phyloP scores from a whole-genome alignment of 1,140 invertebrate genomes.

The Zaprionus davidi region DNA sequence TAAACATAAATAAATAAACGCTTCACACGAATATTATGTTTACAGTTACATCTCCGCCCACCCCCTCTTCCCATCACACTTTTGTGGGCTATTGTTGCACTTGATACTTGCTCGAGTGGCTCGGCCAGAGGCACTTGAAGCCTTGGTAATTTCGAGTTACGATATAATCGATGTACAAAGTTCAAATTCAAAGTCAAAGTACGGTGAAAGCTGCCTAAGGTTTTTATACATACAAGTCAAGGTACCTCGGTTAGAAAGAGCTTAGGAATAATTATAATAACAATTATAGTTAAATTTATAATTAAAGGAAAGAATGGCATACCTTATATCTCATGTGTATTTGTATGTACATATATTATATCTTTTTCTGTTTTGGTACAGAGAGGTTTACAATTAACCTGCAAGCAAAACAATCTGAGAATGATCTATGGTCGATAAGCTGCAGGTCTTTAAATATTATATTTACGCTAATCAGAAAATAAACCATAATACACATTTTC shows the following conservation, averaged over 20 bases:
- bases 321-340: too few relatives aligned
- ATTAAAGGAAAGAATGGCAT: background rate
- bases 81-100: background rate
- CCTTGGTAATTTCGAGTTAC: conserved; percentile 10
- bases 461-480: too few relatives aligned
- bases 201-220: conserved; percentile 1
- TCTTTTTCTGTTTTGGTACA: too few relatives aligned
- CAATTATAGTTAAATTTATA: background rate
- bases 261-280: background rate
- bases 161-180: conserved; percentile 31
- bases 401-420: too few relatives aligned
- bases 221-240: background rate
- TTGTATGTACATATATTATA: too few relatives aligned
- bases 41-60: background rate
- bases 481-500: too few relatives aligned
- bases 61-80: background rate
- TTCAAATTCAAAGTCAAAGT: conserved; percentile 55
- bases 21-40: conserved; percentile 32
- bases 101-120: conserved; percentile 13
- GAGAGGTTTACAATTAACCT: too few relatives aligned
- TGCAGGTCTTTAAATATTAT: too few relatives aligned
- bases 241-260: background rate
- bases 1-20: conserved; percentile 49
- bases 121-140: conserved; percentile 19
- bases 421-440: too few relatives aligned